A percentile compares a stretch with the other conserved stretches of the same genome.
Evolutionary conservation across 2,113 vertebrate genomes (phyloP).

Genomic region (Pagrus major): DNA sequence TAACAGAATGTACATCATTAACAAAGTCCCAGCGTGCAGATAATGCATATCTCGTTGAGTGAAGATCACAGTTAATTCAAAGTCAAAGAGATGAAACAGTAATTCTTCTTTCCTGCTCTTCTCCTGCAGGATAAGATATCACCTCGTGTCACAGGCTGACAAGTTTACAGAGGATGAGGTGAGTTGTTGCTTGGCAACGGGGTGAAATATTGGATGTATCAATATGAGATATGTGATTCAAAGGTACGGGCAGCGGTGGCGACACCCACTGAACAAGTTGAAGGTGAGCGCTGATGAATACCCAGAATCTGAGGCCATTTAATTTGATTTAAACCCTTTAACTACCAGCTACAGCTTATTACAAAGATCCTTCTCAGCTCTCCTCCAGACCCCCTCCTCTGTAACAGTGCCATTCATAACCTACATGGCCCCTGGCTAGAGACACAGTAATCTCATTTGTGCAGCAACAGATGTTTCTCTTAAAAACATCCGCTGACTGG

Average conservation of each 20-base stretch:
- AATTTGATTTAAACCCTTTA: slow-evolving; percentile 66
- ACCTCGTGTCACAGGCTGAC: slow-evolving; percentile 61
- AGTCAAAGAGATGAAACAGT: slow-evolving; percentile 41
- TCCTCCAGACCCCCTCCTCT: slow-evolving; percentile 45
- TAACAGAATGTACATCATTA: slow-evolving; percentile 24
- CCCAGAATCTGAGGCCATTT: slow-evolving; percentile 49
- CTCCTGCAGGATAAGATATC: slow-evolving; percentile 63
- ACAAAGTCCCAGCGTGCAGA: slow-evolving; percentile 12
- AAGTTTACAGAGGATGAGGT: slow-evolving; percentile 70
- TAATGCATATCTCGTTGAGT: slow-evolving; percentile 8
- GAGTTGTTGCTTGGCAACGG: slow-evolving; percentile 79
- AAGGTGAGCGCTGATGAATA: slow-evolving; percentile 69
- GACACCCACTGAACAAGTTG: slow-evolving; percentile 26
- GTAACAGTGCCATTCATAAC: slow-evolving; percentile 76
- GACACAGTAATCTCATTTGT: slow-evolving; percentile 82
- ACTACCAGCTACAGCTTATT: slow-evolving; percentile 65
- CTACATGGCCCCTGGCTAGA: slow-evolving; percentile 68
- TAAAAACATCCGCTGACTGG: slow-evolving; percentile 79
- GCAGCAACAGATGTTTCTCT: slow-evolving; percentile 82
- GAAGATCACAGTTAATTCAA: slow-evolving; percentile 45
- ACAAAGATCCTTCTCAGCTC: slow-evolving; percentile 70
- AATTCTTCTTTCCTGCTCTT: slow-evolving; percentile 38
- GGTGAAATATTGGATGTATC: slow-evolving; percentile 68
- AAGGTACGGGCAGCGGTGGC: slow-evolving; percentile 1
- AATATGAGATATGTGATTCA: slow-evolving; percentile 55